phyloP scores from a whole-genome alignment of 2,113 vertebrate species.

The Xenopus laevis region DNA sequence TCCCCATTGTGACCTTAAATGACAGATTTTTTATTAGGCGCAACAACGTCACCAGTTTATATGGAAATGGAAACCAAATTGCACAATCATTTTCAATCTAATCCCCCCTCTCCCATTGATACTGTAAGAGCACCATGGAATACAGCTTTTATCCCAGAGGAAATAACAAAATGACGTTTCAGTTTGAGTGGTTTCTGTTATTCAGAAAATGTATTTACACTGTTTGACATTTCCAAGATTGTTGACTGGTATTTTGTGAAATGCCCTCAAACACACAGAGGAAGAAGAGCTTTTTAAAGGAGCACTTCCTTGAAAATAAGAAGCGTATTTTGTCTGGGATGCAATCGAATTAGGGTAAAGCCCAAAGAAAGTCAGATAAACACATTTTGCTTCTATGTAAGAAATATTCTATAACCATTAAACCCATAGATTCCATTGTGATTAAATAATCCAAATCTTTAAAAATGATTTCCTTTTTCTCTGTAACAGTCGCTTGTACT shows the following conservation, averaged over 20 bases:
- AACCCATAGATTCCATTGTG: too few relatives aligned
- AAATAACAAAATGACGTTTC: not conserved
- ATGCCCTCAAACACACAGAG: not conserved
- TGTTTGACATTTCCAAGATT: not conserved
- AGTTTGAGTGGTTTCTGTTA: not conserved
- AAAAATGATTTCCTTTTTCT: too few relatives aligned
- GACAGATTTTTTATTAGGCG: conserved; percentile 15
- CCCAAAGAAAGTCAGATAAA: too few relatives aligned
- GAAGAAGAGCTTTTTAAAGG: not conserved
- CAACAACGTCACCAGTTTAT: conserved; percentile 21
- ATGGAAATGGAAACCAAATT: conserved; percentile 22
- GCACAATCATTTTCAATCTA: conserved; percentile 21
- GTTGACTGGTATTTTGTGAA: not conserved
- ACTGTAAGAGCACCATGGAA: not conserved
- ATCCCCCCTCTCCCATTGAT: not conserved
- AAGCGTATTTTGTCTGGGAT: not conserved
- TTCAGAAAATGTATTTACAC: not conserved
- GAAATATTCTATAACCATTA: too few relatives aligned
- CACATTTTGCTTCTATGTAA: too few relatives aligned
- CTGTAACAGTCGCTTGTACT: too few relatives aligned
- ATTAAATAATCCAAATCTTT: too few relatives aligned
- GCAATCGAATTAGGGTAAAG: too few relatives aligned
- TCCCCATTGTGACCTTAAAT: conserved; percentile 10
- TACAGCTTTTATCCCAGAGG: conserved; percentile 23
- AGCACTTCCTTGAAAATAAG: not conserved